Evolutionary conservation across 2,797 vertebrate species (phyloP), one percentile per base, ranked within the genome.

Genomic region (Scomberomorus guttatus): DNA sequence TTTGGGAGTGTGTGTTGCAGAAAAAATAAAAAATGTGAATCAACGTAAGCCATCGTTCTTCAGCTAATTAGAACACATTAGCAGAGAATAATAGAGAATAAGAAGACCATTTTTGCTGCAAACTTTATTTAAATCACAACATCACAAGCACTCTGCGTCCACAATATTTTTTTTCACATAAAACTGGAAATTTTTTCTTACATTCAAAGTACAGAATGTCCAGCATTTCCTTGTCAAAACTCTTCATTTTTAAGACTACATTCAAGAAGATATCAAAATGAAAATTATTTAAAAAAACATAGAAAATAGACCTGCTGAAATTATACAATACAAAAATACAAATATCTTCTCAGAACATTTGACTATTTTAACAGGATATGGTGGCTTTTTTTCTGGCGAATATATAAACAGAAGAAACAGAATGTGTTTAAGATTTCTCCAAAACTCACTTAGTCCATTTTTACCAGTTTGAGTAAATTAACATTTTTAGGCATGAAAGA

Each of bases 191-290:
- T 17, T 65, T 82, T 80, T 79, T 58, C 84, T 86, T 90, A 85
- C 82, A 89, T 90, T 90, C 87, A 91, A 54, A 71, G 27, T 18
- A 81, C 66, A 90, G 44, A 94, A 94, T 94, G 92, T 87, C 93
- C 94, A 91, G 94, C 93, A 95, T 95, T 94, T 94, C 71, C 39
- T 67, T 68, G 10, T 79, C 72, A 59, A 77, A 65, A 52, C 4
- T 56, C 25, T 76, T 76, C n/a, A 68, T 73, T 34, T 34, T 76
- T 62, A 56, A 67, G 70, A 78, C 10, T 85, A 76, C 82, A 90
- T 89, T 91, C 77, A 88, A 56, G 67, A 81, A 44, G 3, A 48
- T 72, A 58, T 63, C 20, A 57, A 73, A 86, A 79, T 75, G 24
- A 55, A 62, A 79, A 54, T 46, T 12, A 59, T 8, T 34, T 9